phyloP scores from a whole-genome alignment of 1,140 invertebrate species.

The Papilio aristodemus region DNA sequence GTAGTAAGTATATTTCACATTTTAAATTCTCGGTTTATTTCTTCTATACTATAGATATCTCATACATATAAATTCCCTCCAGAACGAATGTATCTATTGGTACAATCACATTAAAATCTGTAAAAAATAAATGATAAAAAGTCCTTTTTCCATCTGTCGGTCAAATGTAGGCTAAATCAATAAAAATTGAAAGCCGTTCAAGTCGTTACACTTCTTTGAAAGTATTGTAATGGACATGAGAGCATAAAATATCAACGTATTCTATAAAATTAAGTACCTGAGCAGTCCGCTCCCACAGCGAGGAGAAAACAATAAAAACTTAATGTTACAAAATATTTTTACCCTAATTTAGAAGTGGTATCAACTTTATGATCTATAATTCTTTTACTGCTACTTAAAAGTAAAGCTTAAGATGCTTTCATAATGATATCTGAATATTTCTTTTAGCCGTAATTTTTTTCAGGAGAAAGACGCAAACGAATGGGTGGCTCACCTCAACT shows the following conservation, averaged over 20 bases:
- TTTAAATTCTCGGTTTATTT: no score
- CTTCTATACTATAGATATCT: no score
- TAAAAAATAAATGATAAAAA: background rate
- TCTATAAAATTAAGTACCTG: conserved; percentile 17
- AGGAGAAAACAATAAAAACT: conserved; percentile 14
- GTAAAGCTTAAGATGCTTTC: background rate
- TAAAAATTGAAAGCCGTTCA: conserved; percentile 6
- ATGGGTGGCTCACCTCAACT: no score
- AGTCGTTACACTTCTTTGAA: background rate
- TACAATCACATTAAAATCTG: no score
- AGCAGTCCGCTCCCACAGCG: background rate
- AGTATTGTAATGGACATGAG: background rate
- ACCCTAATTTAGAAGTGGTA: conserved; percentile 13
- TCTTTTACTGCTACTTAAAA: conserved; percentile 2
- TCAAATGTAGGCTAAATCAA: background rate
- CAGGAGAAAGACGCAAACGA: no score
- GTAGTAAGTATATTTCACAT: no score
- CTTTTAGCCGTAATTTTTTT: background rate
- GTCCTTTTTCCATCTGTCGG: background rate
- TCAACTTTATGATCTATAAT: conserved; percentile 10
- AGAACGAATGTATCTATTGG: no score
- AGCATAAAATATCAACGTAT: conserved; percentile 4
- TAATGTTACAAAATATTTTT: conserved; percentile 20
- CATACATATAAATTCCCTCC: no score
- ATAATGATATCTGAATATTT: background rate